Evolutionary conservation across 2,113 vertebrate genomes (phyloP), one percentile per base, ranked within the genome.

Genomic region (Anas platyrhynchos): DNA sequence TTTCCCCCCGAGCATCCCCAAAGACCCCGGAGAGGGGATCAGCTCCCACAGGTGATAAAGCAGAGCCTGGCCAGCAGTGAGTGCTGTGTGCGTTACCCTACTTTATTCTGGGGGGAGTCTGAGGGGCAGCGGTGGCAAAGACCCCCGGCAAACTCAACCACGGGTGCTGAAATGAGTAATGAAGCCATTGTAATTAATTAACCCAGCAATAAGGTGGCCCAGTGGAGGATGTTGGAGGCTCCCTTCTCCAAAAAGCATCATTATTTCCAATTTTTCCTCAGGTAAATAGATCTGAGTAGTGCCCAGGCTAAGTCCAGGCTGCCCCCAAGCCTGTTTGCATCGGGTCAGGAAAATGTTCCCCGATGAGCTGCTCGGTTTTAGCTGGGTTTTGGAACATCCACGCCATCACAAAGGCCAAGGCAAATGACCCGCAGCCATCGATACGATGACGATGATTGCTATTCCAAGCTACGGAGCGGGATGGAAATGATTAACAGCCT

Each of bases 401-500:
- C 1, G 1, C 56, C 11, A 1, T 13, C 34, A 20, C 26, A 7
- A 18, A 17, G 31, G 74, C 74, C 78, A 67, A 87, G 36, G 61
- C 13, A 44, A 91, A 86, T 15, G 27, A 48, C 81, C 54, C 5
- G 0, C 38, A 52, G 54, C 59, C 23, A 0, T 65, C 7, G 0
- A 44, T 31, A 63, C 2, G 27, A n/a, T 4, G 26, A 73, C 8
- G 12, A 9, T 55, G 1, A 29, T 72, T 14, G 29, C 62, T 65
- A 76, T 77, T 86, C 36, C 41, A 27, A 48, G 76, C 29, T 55
- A 67, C 41, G 2, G 1, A 78, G n/a, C 0, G 7, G 82, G 71
- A 80, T 91, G 85, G 90, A 93, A 95, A 93, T 79, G 25, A 96
- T 90, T 76, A 85, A 86, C 62, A 59, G 32, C 46, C 68, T 92